These are phyloP conservation scores for Entomyzon cyanotis DNA, from an alignment of 2,113 vertebrate genomes.

Conservation along the genomic window DNA sequence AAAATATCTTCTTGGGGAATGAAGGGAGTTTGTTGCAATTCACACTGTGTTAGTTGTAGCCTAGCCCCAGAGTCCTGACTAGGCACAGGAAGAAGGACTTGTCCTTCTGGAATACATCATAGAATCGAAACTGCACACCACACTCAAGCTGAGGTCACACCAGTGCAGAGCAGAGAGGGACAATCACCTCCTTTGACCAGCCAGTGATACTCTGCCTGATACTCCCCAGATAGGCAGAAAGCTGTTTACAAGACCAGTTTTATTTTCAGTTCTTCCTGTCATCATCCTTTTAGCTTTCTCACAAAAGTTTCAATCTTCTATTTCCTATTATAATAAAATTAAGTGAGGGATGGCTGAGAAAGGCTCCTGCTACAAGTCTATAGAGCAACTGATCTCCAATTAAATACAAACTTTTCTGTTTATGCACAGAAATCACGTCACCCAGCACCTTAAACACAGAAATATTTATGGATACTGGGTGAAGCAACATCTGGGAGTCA, in stretches of 20 bases:
- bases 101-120: background rate
- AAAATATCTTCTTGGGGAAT: background rate
- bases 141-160: background rate
- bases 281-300: background rate
- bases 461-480: background rate
- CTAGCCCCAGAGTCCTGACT: background rate
- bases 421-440: background rate
- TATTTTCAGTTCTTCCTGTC: background rate
- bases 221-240: background rate
- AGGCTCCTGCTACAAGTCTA: background rate
- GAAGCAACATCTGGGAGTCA: background rate
- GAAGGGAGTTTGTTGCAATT: background rate
- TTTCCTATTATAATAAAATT: background rate
- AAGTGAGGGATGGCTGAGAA: background rate
- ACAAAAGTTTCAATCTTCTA: background rate
- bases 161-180: background rate
- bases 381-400: background rate
- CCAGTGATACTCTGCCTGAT: background rate
- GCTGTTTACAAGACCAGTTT: background rate
- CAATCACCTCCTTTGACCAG: background rate
- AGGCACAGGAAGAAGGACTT: background rate
- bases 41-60: background rate
- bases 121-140: fast-evolving
- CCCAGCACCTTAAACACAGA: background rate
- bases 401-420: background rate